Base-by-base conservation (phyloP, 1,140 invertebrate genomes). In the Palaemon carinicauda region DNA sequence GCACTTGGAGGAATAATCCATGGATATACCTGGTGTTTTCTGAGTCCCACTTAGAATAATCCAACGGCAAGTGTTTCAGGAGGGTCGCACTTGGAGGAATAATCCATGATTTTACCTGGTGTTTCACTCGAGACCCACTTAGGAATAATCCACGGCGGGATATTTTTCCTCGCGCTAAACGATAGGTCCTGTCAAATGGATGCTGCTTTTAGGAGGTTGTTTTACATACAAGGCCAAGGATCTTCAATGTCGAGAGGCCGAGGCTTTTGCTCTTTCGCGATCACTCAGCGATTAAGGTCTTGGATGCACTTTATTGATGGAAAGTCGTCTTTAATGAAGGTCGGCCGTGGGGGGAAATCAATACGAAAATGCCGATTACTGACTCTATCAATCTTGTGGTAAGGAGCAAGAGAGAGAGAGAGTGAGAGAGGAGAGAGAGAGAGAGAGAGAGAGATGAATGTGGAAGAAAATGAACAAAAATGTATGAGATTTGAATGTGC, bases 251-350 rank as follows among this genome's bases (percentile, higher is more conserved):
- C 1, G 3, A 41, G 31, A 10, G 21, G 31, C 71, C 33, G 31
- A 15, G 3, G 12, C 7, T 19, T 31, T n/a, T 50, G n/a, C 24
- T 17, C 69, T 12, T 29, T 15, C 27, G 51, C 71, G 3, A 74
- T 21, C 33, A 14, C 73, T 75, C 24, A 7, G 50, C 14, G 75
- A 71, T 69, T 31, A 52, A 51, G 56, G 51, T 50, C 54, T 54
- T 24, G 41, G 69, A 78, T 85, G 74, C 75, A 85, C 75, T 51
- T 79, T 85, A 78, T 85, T 53, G 52, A 84, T 65, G 52, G 82
- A 17, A 51, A 85, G 75, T 79, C 82, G 14, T 17, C 82, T 85
- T 84, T 85, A 85, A 85, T 85, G 82, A 79, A 79, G 74, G 53
- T 12, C 31, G 54, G 27, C 15, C 15, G 65, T 73, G 41, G 69